These are phyloP conservation scores for Phorcus lineatus DNA, from an alignment of 2,888 invertebrate genomes.

Conservation along the genomic window DNA sequence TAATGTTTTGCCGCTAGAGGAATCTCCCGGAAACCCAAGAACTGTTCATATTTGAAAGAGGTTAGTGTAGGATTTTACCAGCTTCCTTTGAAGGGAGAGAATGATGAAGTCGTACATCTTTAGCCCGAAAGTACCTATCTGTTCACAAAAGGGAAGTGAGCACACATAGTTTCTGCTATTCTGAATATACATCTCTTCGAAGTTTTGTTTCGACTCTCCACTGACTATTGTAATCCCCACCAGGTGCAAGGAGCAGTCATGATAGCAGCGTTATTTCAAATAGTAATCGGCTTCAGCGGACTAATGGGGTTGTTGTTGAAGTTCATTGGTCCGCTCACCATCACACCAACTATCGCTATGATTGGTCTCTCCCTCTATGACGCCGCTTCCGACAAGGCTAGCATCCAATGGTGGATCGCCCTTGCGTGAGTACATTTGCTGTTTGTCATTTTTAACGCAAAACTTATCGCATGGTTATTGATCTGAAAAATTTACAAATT, in stretches of 20 bases:
- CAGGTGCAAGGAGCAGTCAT: constrained; percentile 87
- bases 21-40: too few relatives aligned
- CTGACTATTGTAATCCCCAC: background rate
- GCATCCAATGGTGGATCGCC: constrained; percentile 89
- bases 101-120: too few relatives aligned
- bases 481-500: too few relatives aligned
- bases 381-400: constrained; percentile 85
- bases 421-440: constrained; percentile 80
- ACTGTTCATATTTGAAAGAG: too few relatives aligned
- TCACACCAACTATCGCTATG: constrained; percentile 88
- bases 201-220: background rate
- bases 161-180: too few relatives aligned
- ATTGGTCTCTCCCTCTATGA: constrained; percentile 88
- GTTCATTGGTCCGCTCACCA: constrained; percentile 88
- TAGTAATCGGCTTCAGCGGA: constrained; percentile 83
- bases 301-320: constrained; percentile 85
- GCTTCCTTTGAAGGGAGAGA: too few relatives aligned
- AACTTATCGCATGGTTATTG: too few relatives aligned
- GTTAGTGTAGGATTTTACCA: too few relatives aligned
- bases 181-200: background rate
- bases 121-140: too few relatives aligned
- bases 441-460: too few relatives aligned
- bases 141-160: too few relatives aligned
- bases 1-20: too few relatives aligned
- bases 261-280: constrained; percentile 85